Percentiles rank a stretch among this genome's conserved stretches.
Evolutionary conservation across 1,140 invertebrate species (phyloP).

Genomic region (Procambarus clarkii): DNA sequence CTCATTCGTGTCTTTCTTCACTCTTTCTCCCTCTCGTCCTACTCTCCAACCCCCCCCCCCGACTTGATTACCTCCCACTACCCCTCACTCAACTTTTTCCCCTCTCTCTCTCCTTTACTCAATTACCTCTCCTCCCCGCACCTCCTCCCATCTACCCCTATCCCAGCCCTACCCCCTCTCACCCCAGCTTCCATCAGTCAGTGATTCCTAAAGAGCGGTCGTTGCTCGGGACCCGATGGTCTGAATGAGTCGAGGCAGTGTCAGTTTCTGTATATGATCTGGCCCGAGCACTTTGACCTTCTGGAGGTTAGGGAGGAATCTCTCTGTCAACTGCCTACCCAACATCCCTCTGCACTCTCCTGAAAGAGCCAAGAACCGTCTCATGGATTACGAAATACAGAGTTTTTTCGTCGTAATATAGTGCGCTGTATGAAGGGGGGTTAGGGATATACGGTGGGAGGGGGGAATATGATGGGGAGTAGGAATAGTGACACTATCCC

Average conservation of each 20-base stretch:
- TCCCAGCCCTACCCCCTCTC: background rate
- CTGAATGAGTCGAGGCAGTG: constrained; percentile 27
- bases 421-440: no score
- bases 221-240: constrained; percentile 10
- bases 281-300: background rate
- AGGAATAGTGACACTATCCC: no score
- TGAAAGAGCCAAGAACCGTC: no score
- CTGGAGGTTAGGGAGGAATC: background rate
- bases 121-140: background rate
- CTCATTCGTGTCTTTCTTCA: background rate
- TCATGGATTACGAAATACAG: no score
- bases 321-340: background rate
- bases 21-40: background rate
- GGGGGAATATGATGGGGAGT: no score
- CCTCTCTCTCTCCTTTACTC: background rate
- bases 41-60: background rate
- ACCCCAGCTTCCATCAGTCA: constrained; percentile 16
- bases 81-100: background rate
- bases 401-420: no score
- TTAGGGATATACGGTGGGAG: no score
- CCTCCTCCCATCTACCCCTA: background rate
- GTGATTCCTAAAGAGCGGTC: constrained; percentile 32
- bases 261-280: constrained; percentile 36
- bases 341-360: background rate
- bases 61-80: background rate